phyloP scores from a whole-genome alignment of 1,140 invertebrate genomes.

The Meteorus sp. region DNA sequence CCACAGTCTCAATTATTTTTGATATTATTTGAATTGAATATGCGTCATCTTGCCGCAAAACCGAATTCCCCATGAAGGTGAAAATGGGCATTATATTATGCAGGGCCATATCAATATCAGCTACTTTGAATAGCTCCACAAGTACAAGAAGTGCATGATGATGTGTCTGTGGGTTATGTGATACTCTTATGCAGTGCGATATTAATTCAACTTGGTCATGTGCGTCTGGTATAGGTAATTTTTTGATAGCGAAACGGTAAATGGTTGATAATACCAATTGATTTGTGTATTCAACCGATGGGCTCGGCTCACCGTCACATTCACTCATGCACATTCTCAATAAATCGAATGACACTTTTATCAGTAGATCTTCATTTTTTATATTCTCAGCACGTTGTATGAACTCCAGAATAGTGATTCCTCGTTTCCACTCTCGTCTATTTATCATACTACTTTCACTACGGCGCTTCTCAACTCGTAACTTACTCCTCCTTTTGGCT shows the following conservation, averaged over 20 bases:
- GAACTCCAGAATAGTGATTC: slow-evolving; percentile 79
- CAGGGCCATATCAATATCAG: slow-evolving; percentile 80
- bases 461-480: too few species aligned
- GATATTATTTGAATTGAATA: slow-evolving; percentile 93
- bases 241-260: slow-evolving; percentile 63
- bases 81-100: slow-evolving; percentile 94
- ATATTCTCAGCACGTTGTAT: slow-evolving; percentile 82
- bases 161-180: slow-evolving; percentile 91
- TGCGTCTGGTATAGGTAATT: slow-evolving; percentile 60
- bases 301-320: slow-evolving; percentile 79
- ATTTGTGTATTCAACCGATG: slow-evolving; percentile 88
- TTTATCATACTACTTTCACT: slow-evolving; percentile 62
- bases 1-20: slow-evolving; percentile 86
- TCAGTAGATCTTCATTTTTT: slow-evolving; percentile 65
- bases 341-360: slow-evolving; percentile 79
- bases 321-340: slow-evolving; percentile 76
- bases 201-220: slow-evolving; percentile 80
- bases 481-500: slow-evolving; percentile 47
- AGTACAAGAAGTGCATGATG: slow-evolving; percentile 85
- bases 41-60: slow-evolving; percentile 87
- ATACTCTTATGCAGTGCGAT: slow-evolving; percentile 84
- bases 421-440: slow-evolving; percentile 73
- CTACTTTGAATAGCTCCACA: slow-evolving; percentile 53
- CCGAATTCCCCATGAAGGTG: slow-evolving; percentile 91
- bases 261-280: slow-evolving; percentile 82